Conservation (phyloP, 2,888 invertebrate genomes). For the Vannuccia rotundouncinata region DNA sequence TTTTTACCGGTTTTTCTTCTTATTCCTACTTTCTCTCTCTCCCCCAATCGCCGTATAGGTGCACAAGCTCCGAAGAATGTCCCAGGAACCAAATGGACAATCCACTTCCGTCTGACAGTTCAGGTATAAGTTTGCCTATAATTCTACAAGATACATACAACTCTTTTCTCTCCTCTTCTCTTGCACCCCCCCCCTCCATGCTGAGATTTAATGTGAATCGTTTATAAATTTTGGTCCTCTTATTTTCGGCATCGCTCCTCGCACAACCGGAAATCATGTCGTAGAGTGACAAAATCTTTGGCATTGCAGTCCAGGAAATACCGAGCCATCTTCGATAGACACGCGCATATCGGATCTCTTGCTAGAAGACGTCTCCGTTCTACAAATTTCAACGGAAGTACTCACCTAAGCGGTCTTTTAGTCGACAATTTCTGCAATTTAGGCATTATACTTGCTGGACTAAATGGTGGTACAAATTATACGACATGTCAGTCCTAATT, state of each 20-base stretch:
- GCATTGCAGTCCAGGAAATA: not conserved
- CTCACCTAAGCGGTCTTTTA: conserved; percentile 10
- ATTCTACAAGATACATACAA: not conserved
- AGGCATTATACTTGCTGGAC: conserved; percentile 7
- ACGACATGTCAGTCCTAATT: conserved; percentile 13
- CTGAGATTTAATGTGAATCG: too few species aligned
- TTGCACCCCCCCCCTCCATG: not conserved
- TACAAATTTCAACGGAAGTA: not conserved
- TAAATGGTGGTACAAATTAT: not conserved
- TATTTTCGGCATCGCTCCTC: too few species aligned
- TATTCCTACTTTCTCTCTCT: not conserved
- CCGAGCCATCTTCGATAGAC: not conserved
- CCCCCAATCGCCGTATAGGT: not conserved
- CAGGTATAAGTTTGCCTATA: not conserved
- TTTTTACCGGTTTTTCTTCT: not conserved
- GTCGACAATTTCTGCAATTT: conserved; percentile 15
- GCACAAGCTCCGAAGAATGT: not conserved
- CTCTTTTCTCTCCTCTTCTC: not conserved
- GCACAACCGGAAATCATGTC: not conserved
- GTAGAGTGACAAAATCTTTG: conserved; percentile 16
- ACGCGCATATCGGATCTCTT: not conserved
- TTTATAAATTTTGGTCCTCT: too few species aligned
- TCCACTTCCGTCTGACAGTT: not conserved
- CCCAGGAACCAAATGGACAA: not conserved
- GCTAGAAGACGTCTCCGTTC: not conserved